Base-by-base conservation (phyloP, 2,888 invertebrate species). In the Lamellibrachia columna region DNA sequence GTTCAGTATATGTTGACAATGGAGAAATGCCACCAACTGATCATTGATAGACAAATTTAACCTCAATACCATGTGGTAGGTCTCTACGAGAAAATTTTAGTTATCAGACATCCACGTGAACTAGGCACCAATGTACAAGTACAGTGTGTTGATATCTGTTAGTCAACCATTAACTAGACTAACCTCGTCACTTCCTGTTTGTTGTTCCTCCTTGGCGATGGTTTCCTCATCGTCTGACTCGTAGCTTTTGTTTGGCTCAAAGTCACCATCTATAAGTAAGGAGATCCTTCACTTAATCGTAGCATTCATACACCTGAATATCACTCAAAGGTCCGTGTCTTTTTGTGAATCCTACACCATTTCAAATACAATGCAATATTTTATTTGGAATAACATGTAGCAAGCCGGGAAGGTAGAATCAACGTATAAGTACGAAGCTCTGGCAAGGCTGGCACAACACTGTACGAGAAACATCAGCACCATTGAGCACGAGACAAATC, bases 161-260 rank as follows among this genome's bases (percentile, higher is more conserved):
- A 4, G 52, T 91, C 40, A 7, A 91, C 11, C 15, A 9, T 53
- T 7, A 92, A 94, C 93, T 75, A 75, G 11, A 3, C 75, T 75
- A 3, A 95, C 97, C 94, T 97, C 97, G 95, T 97, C 97, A 93
- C 95, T 95, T 94, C 97, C 97, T 96, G 98, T 98, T 93, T 95
- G 98, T 98, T 94, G 94, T 93, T 97, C 97, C 94, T 96, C 96
- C 96, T 98, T 98, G 55, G 98, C 98, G 95, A 99, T 99, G 53
- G 98, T 99, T 97, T 98, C 98, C 97, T 99, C 99, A 96, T 99
- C 99, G 95, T 96, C 96, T 94, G 97, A 97, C 9, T 98, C 98
- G 94, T 91, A 53, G n/a, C 97, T 97, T 95, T 98, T 98, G 75
- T 94, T 95, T 92, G 98, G 98, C 95, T 98, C 97, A 97, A 98